Evolutionary conservation across 2,888 invertebrate species (phyloP), one percentile per base, ranked within the genome.

Genomic region (Hoplodrina blanda): DNA sequence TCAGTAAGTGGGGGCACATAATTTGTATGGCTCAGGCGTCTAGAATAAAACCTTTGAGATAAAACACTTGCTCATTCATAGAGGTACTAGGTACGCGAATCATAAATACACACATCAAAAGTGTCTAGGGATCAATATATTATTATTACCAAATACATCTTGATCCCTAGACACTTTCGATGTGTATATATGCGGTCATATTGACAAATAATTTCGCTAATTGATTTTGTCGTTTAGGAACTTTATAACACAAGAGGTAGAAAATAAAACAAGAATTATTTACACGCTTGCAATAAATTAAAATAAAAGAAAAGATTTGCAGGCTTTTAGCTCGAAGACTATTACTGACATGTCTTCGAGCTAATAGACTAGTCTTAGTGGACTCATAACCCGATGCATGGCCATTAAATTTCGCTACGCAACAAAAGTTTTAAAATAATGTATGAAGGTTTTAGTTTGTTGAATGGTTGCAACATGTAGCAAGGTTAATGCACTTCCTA

Each of bases 341-440:
- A 25, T 25, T 25, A 25, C 25, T 25, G 25, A 25, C 25, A 25
- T 37, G 37, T 37, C 37, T 37, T 37, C 37, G 37, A 33, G 33
- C 33, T 33, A 33, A 33, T 33, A 33, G 33, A 7, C 33, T 33
- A 33, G 33, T 37, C 37, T 41, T 41, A 41, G 41, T 41, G 41
- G 11, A 2, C 41, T 41, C 19, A 54, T 69, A n/a, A 11, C 5
- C 10, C 17, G n/a, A 54, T n/a, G 37, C 19, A 54, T 49, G 25
- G 61, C 53, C 33, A 19, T 46, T 10, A 15, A 44, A n/a, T 69
- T 53, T 20, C 69, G 69, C 69, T 15, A 67, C 17, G 69, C 50
- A 33, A 50, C 17, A n/a, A 11, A 41, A 44, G 44, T 44, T 7
- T 41, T 53, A 49, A 53, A 15, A 41, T 17, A 30, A 25, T 19